phyloP scores from a whole-genome alignment of 2,888 invertebrate genomes.

The Norana najaformis region DNA sequence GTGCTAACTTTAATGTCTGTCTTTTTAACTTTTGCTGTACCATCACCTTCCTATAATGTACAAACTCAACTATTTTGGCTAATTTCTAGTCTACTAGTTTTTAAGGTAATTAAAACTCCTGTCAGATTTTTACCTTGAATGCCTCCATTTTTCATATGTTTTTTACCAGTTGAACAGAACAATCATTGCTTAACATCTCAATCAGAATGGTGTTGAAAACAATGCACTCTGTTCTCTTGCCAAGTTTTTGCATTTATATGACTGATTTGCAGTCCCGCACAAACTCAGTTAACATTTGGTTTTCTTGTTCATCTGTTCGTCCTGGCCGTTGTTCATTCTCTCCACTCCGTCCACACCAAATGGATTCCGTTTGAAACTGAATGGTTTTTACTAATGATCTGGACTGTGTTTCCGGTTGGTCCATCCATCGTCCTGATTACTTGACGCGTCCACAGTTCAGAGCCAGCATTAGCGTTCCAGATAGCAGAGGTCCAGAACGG shows the following conservation, averaged over 20 bases:
- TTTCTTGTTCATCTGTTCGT: constrained; percentile 21
- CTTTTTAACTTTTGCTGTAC: background rate
- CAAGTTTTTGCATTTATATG: background rate
- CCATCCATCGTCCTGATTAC: background rate
- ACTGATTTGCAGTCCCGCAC: constrained; percentile 17
- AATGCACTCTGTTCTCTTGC: background rate
- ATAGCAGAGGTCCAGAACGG: constrained; percentile 39
- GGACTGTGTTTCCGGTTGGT: constrained; percentile 15
- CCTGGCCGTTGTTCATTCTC: constrained; percentile 5
- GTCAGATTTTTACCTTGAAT: background rate
- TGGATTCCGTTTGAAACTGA: constrained; percentile 16
- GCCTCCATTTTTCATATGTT: background rate
- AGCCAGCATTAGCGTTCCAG: constrained; percentile 37
- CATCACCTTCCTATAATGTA: background rate
- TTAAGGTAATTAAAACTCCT: background rate
- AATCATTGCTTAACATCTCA: background rate
- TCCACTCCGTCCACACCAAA: constrained; percentile 19
- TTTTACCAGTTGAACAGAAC: background rate
- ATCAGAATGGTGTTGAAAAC: background rate
- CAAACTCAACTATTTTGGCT: background rate
- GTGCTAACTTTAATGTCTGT: background rate
- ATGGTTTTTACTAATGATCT: constrained; percentile 22
- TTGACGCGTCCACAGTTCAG: constrained; percentile 33
- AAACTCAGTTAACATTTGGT: background rate
- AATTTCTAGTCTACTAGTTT: background rate